Base-by-base conservation (phyloP, 2,113 vertebrate species). In the Heteronetta atricapilla region DNA sequence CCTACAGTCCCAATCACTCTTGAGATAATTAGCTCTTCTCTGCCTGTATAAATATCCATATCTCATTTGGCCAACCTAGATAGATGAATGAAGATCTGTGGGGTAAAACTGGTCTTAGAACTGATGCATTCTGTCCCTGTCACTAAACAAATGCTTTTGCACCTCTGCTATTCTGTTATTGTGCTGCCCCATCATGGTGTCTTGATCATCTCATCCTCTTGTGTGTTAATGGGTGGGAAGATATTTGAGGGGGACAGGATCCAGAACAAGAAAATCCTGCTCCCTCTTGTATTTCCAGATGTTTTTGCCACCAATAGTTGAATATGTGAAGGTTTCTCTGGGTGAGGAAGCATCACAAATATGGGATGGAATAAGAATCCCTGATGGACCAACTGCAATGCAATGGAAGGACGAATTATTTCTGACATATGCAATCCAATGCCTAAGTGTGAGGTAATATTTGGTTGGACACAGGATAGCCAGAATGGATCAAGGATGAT, bases 41-140 rank as follows among this genome's bases (percentile, higher is more conserved):
- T 36, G 15, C 13, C 26, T 50, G 16, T 38, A 77, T 22, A 6
- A 79, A 33, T 28, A 72, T 17, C 9, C 8, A 5, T 26, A 42
- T 42, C 10, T 66, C 17, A 2, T 79, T 76, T n/a, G 34, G 20
- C 10, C 53, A 15, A 10, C 52, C 6, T 69, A 64, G 28, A 22
- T 3, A 20, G 1, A 0, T 21, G 3, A 13, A 5, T 46, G 22
- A 56, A 85, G 3, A 31, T 6, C 31, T 23, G 8, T 5, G 7
- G 9, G 38, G 68, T 52, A 44, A 90, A 92, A 55, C 2, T 13
- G 4, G 10, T 10, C 28, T 58, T 52, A 26, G 77, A 86, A 53
- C 1, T 34, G n/a, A 68, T 8, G 52, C 10, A 4, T 67, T 59
- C 15, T 63, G 22, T 70, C 20, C 4, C 3, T 16, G 6, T 11